A percentile compares a stretch with the other conserved stretches of the same genome.
These are phyloP conservation scores for Morpho deidamia DNA, from an alignment of 2,888 invertebrate species.

Conservation along the genomic window DNA sequence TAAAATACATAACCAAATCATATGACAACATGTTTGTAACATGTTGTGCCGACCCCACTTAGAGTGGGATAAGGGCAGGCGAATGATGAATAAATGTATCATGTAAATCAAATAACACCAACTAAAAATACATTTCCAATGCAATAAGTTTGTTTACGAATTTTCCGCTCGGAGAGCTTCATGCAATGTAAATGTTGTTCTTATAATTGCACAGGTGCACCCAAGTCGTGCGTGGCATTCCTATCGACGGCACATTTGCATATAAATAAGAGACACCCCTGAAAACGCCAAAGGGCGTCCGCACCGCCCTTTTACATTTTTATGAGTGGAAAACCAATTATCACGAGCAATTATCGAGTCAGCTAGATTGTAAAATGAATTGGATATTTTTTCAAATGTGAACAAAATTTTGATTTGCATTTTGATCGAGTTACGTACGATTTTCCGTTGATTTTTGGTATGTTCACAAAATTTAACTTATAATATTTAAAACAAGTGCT, in stretches of 20 bases:
- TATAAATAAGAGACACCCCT: constrained; percentile 69
- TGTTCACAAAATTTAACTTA: no score
- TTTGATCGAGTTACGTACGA: constrained; percentile 26
- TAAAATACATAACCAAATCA: no score
- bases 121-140: no score
- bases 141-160: no score
- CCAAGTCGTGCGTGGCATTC: constrained; percentile 69
- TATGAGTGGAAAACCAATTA: constrained; percentile 71
- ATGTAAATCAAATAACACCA: no score
- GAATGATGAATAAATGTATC: no score
- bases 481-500: no score
- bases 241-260: constrained; percentile 59
- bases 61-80: no score
- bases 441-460: no score
- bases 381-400: constrained; percentile 42
- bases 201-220: constrained; percentile 72
- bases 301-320: constrained; percentile 58
- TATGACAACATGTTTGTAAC: no score
- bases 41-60: no score
- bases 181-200: constrained; percentile 54
- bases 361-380: constrained; percentile 52
- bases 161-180: no score
- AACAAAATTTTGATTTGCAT: constrained; percentile 43
- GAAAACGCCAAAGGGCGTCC: constrained; percentile 51
- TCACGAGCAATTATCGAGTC: constrained; percentile 69